Conservation (phyloP, 2,113 vertebrate genomes). For the Rhombomys opimus region DNA sequence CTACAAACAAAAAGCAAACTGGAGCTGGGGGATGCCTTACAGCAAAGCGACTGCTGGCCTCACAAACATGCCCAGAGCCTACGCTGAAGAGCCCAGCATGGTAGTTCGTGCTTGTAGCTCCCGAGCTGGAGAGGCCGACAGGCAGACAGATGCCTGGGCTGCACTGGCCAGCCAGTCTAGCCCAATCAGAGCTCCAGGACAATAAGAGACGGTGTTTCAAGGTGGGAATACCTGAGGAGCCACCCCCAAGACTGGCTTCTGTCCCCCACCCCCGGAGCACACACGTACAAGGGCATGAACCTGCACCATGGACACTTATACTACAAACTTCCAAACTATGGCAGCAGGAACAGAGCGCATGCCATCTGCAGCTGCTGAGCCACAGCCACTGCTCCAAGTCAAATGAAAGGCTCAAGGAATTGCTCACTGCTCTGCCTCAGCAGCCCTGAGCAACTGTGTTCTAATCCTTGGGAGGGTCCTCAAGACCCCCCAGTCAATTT, state of each 20-base stretch:
- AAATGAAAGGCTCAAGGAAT: background rate
- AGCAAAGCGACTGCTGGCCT: background rate
- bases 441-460: background rate
- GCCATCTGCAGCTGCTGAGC: slow-evolving; percentile 52
- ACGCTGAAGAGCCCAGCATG: background rate
- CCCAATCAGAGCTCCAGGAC: background rate
- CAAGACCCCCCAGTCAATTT: slow-evolving; percentile 1
- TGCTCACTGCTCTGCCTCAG: too few relatives aligned
- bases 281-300: background rate
- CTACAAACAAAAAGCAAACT: background rate
- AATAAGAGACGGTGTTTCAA: background rate
- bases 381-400: slow-evolving; percentile 4
- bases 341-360: background rate
- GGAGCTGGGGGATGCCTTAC: background rate
- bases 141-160: background rate
- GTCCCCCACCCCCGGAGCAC: background rate
- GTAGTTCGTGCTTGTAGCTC: too few relatives aligned
- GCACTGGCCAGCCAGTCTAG: background rate
- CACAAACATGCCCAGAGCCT: background rate
- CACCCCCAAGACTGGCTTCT: background rate
- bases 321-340: background rate
- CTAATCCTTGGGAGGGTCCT: slow-evolving; percentile 19
- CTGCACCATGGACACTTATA: background rate
- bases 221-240: background rate
- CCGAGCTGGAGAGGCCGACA: background rate